These are phyloP conservation scores for Patiria pectinifera DNA, from an alignment of 53 echinoderm and acorn worm genomes.

Conservation along the genomic window DNA sequence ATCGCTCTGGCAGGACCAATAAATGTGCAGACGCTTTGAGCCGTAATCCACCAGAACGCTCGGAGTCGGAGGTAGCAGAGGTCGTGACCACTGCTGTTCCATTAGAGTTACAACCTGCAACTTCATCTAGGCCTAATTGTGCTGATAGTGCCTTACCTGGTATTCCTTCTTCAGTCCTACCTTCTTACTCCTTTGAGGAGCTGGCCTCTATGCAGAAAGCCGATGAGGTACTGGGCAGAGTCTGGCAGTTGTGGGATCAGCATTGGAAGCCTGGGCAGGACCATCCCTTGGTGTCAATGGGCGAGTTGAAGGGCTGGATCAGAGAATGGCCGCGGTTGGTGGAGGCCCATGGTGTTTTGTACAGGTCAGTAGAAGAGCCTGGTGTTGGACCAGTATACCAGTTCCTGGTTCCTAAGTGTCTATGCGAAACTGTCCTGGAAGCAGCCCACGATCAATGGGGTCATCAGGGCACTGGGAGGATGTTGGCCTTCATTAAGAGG, in stretches of 20 bases:
- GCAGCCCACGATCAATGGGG: conserved; percentile 70
- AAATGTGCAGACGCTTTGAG: conserved; percentile 29
- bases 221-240: conserved; percentile 30
- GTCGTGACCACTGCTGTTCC: no score
- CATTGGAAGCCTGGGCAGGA: conserved; percentile 66
- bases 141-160: no score
- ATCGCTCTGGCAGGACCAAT: conserved; percentile 51
- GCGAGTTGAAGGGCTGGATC: conserved; percentile 50
- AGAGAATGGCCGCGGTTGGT: conserved; percentile 33
- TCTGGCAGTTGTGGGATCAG: conserved; percentile 43
- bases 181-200: conserved; percentile 63
- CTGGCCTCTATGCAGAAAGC: conserved; percentile 59
- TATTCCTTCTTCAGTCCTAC: conserved; percentile 45
- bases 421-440: conserved; percentile 6
- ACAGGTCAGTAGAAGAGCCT: conserved; percentile 7
- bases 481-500: conserved; percentile 34
- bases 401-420: conserved; percentile 38
- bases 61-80: no score
- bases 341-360: conserved; percentile 49
- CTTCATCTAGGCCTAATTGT: no score
- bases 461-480: conserved; percentile 55
- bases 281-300: background rate
- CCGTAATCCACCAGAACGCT: background rate
- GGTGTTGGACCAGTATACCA: conserved; percentile 2
- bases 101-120: no score